These are phyloP conservation scores for Alosa alosa DNA, from an alignment of 2,113 vertebrate genomes.

Conservation along the genomic window DNA sequence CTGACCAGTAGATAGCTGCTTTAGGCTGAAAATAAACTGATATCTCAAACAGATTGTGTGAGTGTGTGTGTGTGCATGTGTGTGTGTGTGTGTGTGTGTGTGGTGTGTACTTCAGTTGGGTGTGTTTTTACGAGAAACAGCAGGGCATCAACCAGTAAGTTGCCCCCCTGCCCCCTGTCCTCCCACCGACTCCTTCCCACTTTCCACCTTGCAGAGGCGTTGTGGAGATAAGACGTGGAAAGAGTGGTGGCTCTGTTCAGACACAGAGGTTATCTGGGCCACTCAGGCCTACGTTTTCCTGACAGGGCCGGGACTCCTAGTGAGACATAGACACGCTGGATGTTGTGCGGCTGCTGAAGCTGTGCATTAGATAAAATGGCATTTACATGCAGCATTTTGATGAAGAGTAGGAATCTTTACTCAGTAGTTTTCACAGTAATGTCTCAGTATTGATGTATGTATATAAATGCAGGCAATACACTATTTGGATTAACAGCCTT, in stretches of 20 bases:
- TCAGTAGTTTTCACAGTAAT: neutral
- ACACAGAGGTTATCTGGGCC: slow-evolving; percentile 45
- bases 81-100: slow-evolving; percentile 4
- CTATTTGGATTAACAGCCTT: too few relatives aligned
- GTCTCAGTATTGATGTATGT: neutral
- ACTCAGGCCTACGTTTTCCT: slow-evolving; percentile 4
- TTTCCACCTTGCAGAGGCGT: slow-evolving; percentile 54
- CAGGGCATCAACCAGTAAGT: slow-evolving; percentile 45
- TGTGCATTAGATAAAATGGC: neutral
- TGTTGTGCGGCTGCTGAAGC: neutral
- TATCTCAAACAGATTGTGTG: slow-evolving; percentile 33
- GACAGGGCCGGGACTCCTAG: neutral
- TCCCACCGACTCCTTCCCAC: neutral
- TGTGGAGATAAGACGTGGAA: slow-evolving; percentile 63
- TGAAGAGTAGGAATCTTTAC: neutral
- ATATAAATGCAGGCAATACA: too few relatives aligned
- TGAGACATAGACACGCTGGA: neutral
- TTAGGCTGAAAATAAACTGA: slow-evolving; percentile 43
- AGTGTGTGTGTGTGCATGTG: neutral
- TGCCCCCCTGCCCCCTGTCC: slow-evolving; percentile 39
- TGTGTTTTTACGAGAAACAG: slow-evolving; percentile 50
- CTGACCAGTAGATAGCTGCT: slow-evolving; percentile 25
- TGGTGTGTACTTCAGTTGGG: slow-evolving; percentile 11
- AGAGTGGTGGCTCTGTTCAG: slow-evolving; percentile 43
- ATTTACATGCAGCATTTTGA: neutral